Conservation (phyloP, 1,140 invertebrate genomes). For the Achatina immaculata region DNA sequence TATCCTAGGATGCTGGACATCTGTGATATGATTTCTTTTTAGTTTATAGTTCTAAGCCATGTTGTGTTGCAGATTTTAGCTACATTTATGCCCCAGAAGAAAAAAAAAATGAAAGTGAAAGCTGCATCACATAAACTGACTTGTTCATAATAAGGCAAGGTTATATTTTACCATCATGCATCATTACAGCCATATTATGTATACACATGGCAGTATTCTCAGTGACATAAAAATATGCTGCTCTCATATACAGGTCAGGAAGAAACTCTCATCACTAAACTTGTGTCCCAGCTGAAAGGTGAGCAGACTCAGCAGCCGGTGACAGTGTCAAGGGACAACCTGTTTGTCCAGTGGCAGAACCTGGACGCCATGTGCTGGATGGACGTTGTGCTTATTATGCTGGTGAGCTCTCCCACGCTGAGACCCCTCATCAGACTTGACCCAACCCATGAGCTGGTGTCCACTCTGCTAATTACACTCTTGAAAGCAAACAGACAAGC, state of each 20-base stretch:
- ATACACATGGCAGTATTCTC: too few relatives aligned
- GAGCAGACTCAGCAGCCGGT: background rate
- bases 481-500: conserved; percentile 61
- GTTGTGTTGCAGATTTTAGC: too few relatives aligned
- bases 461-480: conserved; percentile 53
- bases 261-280: conserved; percentile 8
- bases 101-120: too few relatives aligned
- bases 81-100: too few relatives aligned
- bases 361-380: conserved; percentile 68
- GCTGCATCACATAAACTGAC: too few relatives aligned
- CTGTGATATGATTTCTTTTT: too few relatives aligned
- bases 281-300: conserved; percentile 17
- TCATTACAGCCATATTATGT: too few relatives aligned
- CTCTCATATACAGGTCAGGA: conserved; percentile 19
- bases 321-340: conserved; percentile 37
- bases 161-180: too few relatives aligned
- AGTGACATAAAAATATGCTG: too few relatives aligned
- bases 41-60: too few relatives aligned
- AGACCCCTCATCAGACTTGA: conserved; percentile 40
- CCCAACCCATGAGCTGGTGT: conserved; percentile 32
- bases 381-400: conserved; percentile 64
- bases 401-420: conserved; percentile 59
- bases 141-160: too few relatives aligned
- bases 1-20: too few relatives aligned
- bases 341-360: conserved; percentile 65